Conservation (phyloP, 2,888 invertebrate species). For the Athripsodes cinereus region DNA sequence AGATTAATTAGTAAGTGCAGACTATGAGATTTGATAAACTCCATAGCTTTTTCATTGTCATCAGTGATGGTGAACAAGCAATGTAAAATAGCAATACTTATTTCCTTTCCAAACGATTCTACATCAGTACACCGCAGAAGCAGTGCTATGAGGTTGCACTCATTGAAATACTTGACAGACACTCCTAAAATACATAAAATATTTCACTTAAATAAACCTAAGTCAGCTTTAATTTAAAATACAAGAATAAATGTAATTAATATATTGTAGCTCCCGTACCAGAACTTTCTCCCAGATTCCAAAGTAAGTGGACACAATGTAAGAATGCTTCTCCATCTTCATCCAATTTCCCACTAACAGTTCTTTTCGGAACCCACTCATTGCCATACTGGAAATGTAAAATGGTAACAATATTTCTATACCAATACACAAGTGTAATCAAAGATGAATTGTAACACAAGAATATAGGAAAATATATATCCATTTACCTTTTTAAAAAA, state of each 20-base stretch:
- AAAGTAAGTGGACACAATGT: constrained; percentile 60
- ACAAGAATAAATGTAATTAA: too few relatives aligned
- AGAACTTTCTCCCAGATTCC: constrained; percentile 65
- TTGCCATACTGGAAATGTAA: constrained; percentile 39
- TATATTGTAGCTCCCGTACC: constrained; percentile 33
- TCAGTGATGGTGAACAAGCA: constrained; percentile 67
- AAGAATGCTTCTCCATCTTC: constrained; percentile 60
- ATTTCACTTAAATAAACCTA: too few relatives aligned
- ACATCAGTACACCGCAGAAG: constrained; percentile 56
- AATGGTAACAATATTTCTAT: not conserved
- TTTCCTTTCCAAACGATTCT: constrained; percentile 50
- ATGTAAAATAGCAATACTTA: constrained; percentile 54
- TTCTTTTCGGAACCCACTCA: constrained; percentile 46
- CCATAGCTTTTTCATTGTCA: constrained; percentile 56
- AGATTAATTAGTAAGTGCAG: constrained; percentile 42
- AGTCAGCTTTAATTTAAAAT: too few relatives aligned
- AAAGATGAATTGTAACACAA: too few relatives aligned
- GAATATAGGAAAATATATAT: not conserved
- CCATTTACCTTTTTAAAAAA: constrained; percentile 52
- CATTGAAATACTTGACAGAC: constrained; percentile 60
- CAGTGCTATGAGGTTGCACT: constrained; percentile 55
- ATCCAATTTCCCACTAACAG: constrained; percentile 38
- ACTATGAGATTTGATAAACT: constrained; percentile 47
- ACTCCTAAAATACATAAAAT: constrained; percentile 48
- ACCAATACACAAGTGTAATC: too few relatives aligned